phyloP scores from a whole-genome alignment of 2,113 vertebrate species.

The Pygoscelis adeliae region DNA sequence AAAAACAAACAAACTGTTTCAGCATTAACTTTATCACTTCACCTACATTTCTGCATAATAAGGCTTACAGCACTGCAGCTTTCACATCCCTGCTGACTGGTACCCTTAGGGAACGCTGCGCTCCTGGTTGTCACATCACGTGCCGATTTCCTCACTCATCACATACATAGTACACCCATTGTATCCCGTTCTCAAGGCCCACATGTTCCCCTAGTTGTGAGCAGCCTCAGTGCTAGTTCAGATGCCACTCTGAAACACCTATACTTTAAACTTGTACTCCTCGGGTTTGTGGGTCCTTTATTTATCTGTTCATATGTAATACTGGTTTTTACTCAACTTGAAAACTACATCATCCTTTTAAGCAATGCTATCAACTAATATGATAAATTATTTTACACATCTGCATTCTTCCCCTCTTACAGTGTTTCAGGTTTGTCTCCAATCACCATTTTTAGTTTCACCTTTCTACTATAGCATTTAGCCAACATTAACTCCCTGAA shows the following conservation, averaged over 20 bases:
- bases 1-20: not conserved
- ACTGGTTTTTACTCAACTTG: not conserved
- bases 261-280: not conserved
- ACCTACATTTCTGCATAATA: not conserved
- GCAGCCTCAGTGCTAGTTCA: not conserved
- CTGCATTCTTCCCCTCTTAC: not conserved
- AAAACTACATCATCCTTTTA: not conserved
- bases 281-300: not conserved
- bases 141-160: not conserved
- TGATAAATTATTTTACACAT: not conserved
- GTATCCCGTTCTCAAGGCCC: not conserved
- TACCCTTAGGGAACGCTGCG: not conserved
- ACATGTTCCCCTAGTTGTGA: rapidly evolving
- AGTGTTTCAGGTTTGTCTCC: not conserved
- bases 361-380: not conserved
- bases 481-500: not conserved
- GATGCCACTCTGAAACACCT: not conserved
- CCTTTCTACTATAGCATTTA: not conserved
- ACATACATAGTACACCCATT: rapidly evolving
- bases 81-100: not conserved
- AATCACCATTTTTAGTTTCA: not conserved
- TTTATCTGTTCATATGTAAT: not conserved
- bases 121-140: not conserved
- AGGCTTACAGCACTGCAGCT: not conserved
- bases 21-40: not conserved